phyloP scores from a whole-genome alignment of 1,140 invertebrate genomes.

The Chymomyza costata region DNA sequence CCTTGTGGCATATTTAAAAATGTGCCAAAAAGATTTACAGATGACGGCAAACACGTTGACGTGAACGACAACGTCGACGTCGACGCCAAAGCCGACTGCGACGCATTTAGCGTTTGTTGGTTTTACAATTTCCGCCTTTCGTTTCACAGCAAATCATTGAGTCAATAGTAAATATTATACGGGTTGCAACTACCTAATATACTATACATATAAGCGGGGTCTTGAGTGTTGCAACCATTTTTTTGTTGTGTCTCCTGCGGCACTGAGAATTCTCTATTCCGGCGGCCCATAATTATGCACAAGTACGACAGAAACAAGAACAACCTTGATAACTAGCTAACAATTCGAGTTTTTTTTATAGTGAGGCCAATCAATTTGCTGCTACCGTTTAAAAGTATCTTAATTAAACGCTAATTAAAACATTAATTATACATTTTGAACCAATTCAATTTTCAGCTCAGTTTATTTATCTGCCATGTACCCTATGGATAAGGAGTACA shows the following conservation, averaged over 20 bases:
- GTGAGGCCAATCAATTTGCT: too few species aligned
- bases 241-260: too few species aligned
- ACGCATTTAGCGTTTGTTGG: background rate
- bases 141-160: background rate
- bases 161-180: too few species aligned
- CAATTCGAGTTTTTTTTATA: too few species aligned
- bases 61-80: background rate
- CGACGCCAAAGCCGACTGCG: background rate
- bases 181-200: too few species aligned
- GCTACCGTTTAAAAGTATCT: slow-evolving; percentile 50
- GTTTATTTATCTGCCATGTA: background rate
- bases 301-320: too few species aligned
- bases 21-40: slow-evolving; percentile 4
- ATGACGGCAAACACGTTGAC: background rate
- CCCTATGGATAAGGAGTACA: too few species aligned
- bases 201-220: too few species aligned
- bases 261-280: too few species aligned
- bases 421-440: slow-evolving; percentile 31
- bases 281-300: too few species aligned
- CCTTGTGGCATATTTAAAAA: too few species aligned
- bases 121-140: slow-evolving; percentile 2
- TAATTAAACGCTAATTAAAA: slow-evolving; percentile 45
- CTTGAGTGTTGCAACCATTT: too few species aligned
- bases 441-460: background rate
- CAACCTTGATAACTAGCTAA: slow-evolving; percentile 9